These are phyloP conservation scores for Drosophila tanythrix DNA, from an alignment of 2,888 invertebrate genomes.

Conservation along the genomic window DNA sequence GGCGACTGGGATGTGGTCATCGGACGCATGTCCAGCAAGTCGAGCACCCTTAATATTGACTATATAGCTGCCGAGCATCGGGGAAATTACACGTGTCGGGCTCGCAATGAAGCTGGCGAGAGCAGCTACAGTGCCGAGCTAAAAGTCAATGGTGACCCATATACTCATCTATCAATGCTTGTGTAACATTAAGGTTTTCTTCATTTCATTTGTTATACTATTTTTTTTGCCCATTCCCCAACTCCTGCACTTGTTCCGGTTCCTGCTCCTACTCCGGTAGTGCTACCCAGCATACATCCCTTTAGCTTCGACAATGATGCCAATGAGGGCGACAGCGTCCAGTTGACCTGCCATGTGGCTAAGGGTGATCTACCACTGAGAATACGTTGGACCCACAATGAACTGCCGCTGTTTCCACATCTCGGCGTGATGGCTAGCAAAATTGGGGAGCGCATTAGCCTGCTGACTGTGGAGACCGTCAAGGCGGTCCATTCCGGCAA, in stretches of 20 bases:
- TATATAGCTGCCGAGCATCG: slow-evolving; percentile 87
- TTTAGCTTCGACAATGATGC: slow-evolving; percentile 85
- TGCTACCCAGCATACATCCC: slow-evolving; percentile 88
- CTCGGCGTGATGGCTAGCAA: slow-evolving; percentile 88
- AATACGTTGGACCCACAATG: slow-evolving; percentile 87
- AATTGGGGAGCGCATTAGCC: slow-evolving; percentile 88
- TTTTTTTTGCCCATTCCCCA: slow-evolving; percentile 16
- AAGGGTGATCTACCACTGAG: slow-evolving; percentile 89
- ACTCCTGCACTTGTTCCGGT: slow-evolving; percentile 1
- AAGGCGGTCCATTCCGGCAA: slow-evolving; percentile 89
- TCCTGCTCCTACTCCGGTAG: slow-evolving; percentile 83
- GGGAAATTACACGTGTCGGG: slow-evolving; percentile 88
- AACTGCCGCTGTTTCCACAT: slow-evolving; percentile 84
- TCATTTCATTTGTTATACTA: slow-evolving; percentile 30
- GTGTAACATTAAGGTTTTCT: slow-evolving; percentile 12
- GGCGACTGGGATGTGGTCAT: slow-evolving; percentile 83
- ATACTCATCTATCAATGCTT: background rate
- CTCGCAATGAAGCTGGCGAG: slow-evolving; percentile 87
- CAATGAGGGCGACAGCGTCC: slow-evolving; percentile 89
- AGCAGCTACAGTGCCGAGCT: slow-evolving; percentile 85
- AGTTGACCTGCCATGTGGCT: slow-evolving; percentile 87
- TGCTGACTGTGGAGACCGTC: slow-evolving; percentile 89
- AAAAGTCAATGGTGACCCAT: slow-evolving; percentile 83
- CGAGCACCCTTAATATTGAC: slow-evolving; percentile 88
- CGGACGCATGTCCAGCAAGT: slow-evolving; percentile 84